phyloP scores from a whole-genome alignment of 1,140 invertebrate genomes.

The Drosophila athabasca region DNA sequence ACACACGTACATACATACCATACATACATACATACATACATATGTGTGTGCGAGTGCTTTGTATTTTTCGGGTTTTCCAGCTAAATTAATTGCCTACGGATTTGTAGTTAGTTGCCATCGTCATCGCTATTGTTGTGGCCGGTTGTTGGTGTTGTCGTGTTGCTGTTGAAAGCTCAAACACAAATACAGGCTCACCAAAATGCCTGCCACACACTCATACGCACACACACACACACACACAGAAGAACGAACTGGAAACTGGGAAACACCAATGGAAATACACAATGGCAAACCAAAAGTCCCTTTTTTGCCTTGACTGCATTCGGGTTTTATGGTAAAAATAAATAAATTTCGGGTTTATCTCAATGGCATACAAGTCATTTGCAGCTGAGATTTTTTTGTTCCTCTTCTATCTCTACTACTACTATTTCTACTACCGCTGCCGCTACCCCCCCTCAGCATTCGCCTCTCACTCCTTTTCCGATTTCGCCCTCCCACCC shows the following conservation, averaged over 20 bases:
- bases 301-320: conserved; percentile 59
- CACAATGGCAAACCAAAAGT: conserved; percentile 73
- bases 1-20: not conserved
- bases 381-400: conserved; percentile 80
- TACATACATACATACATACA: conserved; percentile 1
- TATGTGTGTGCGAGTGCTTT: conserved; percentile 42
- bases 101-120: conserved; percentile 78
- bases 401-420: conserved; percentile 34
- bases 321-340: conserved; percentile 76
- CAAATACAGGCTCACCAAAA: conserved; percentile 62
- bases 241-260: not conserved
- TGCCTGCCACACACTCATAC: conserved; percentile 60
- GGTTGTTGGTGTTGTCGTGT: not conserved
- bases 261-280: conserved; percentile 7
- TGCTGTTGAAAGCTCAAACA: conserved; percentile 71
- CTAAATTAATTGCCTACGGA: conserved; percentile 80
- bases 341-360: conserved; percentile 81
- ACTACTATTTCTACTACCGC: conserved; percentile 2
- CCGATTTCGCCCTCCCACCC: not conserved
- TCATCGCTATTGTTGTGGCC: conserved; percentile 51
- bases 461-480: not conserved
- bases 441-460: too few species aligned
- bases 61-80: conserved; percentile 71
- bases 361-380: conserved; percentile 81
- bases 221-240: conserved; percentile 15